Percentiles rank a stretch among this genome's conserved stretches.
Conservation (phyloP, 2,888 invertebrate species). For the Caenorhabditis macrosperma region DNA sequence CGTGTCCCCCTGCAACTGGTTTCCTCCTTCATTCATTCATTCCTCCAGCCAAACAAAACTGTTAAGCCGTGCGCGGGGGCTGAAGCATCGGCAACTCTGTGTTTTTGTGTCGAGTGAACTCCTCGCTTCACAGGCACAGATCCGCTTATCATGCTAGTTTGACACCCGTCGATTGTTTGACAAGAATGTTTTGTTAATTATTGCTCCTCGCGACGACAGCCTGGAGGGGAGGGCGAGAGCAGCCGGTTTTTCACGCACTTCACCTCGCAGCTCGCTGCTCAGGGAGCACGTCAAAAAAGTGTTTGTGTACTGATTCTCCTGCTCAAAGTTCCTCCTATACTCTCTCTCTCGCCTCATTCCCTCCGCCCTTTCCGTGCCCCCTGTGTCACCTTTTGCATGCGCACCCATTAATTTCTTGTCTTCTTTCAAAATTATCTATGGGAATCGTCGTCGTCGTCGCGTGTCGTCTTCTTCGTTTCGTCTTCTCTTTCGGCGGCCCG, state of each 20-base stretch:
- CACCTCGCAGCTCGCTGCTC: constrained; percentile 15
- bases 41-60: not conserved
- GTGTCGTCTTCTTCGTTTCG: constrained; percentile 4
- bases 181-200: constrained; percentile 51
- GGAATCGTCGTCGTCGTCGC: constrained; percentile 20
- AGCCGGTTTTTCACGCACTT: constrained; percentile 52
- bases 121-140: constrained; percentile 15
- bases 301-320: constrained; percentile 16
- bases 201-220: constrained; percentile 13
- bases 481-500: constrained; percentile 19
- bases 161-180: constrained; percentile 45
- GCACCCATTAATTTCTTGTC: constrained; percentile 40
- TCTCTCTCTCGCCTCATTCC: constrained; percentile 14
- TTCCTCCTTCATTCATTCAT: not conserved
- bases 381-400: constrained; percentile 45
- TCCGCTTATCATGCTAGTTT: constrained; percentile 45
- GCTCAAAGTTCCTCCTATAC: constrained; percentile 3
- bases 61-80: not conserved
- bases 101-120: constrained; percentile 14
- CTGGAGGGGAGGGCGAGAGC: no score
- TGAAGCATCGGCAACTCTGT: not conserved
- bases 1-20: not conserved
- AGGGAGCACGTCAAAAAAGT: constrained; percentile 43
- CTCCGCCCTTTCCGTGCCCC: constrained; percentile 24
- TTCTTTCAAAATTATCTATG: constrained; percentile 45